phyloP scores from a whole-genome alignment of 1,140 invertebrate genomes.

The Eurosta solidaginis region DNA sequence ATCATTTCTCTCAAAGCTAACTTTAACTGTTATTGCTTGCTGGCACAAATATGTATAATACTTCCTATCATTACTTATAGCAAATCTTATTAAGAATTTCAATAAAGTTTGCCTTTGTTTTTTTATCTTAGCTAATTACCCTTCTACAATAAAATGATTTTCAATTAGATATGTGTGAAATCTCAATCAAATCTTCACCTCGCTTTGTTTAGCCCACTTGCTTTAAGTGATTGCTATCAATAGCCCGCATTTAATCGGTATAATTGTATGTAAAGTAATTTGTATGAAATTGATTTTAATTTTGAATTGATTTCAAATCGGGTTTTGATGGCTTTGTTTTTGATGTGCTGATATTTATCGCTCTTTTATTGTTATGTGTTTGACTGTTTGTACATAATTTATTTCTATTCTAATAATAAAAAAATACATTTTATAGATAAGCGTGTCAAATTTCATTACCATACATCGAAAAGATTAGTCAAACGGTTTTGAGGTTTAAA shows the following conservation, averaged over 20 bases:
- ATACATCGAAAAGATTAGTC: no score
- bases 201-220: neutral
- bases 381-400: neutral
- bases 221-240: neutral
- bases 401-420: no score
- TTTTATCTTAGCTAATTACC: no score
- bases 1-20: no score
- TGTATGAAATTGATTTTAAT: neutral
- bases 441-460: neutral
- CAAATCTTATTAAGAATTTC: no score
- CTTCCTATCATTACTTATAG: no score
- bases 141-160: no score
- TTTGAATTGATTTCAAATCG: neutral
- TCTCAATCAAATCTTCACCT: neutral
- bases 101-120: no score
- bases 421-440: neutral
- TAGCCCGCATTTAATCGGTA: neutral
- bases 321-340: neutral
- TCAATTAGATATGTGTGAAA: no score
- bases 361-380: neutral
- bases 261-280: slow-evolving; percentile 8
- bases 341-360: neutral
- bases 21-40: no score
- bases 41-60: no score
- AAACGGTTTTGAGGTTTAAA: no score